A percentile compares a stretch with the other conserved stretches of the same genome.
Conservation (phyloP, 2,797 vertebrate species). For the Lagorchestes hirsutus region DNA sequence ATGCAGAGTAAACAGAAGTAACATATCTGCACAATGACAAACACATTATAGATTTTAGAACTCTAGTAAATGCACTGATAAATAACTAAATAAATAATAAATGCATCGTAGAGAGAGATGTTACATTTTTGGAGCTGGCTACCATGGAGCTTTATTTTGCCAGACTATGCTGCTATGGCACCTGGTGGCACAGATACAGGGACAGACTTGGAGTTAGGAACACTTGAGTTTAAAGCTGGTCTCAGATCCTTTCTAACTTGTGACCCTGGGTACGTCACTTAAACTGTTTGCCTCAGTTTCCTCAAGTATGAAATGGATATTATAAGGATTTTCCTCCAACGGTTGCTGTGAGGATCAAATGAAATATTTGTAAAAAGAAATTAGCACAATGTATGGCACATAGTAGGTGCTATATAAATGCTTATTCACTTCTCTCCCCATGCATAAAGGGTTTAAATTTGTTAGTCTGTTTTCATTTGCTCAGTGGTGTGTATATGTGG, state of each 20-base stretch:
- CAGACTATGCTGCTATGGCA: background rate
- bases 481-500: background rate
- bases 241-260: background rate
- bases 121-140: background rate
- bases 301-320: background rate
- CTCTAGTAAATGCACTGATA: background rate
- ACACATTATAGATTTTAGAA: background rate
- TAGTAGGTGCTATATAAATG: background rate
- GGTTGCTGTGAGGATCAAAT: background rate
- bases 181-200: background rate
- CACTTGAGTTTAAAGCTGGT: background rate
- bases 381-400: background rate
- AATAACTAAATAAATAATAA: background rate
- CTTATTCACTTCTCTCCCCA: background rate
- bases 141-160: background rate
- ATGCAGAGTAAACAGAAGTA: background rate
- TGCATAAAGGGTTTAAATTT: background rate
- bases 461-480: background rate
- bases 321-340: background rate
- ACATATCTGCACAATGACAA: background rate
- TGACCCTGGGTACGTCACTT: background rate
- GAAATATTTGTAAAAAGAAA: background rate
- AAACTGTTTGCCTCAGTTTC: background rate
- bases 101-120: background rate
- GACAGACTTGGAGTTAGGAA: background rate